Conservation (phyloP, 2,888 invertebrate genomes). For the Thereva nobilitata region DNA sequence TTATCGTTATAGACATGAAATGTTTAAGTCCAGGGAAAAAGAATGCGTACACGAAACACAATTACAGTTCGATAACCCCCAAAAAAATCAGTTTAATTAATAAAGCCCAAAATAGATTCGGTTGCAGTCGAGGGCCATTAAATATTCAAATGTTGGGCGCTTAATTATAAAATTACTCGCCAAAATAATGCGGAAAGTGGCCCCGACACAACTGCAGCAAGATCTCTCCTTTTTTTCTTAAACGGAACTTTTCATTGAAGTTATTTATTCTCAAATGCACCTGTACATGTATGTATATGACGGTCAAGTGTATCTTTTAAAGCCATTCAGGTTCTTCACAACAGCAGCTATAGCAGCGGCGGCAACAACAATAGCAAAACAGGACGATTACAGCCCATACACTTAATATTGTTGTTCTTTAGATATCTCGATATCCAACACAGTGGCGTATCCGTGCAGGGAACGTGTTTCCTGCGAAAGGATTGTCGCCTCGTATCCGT, state of each 20-base stretch:
- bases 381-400: conserved; percentile 21
- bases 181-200: background rate
- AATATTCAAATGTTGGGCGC: conserved; percentile 26
- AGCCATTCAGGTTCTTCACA: background rate
- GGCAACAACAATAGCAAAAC: background rate
- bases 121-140: background rate
- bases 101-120: too few relatives aligned
- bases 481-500: conserved; percentile 36
- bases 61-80: too few relatives aligned
- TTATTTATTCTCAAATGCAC: conserved; percentile 31
- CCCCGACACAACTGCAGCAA: conserved; percentile 13
- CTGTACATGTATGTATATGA: conserved; percentile 3
- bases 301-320: conserved; percentile 29
- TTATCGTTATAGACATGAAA: too few relatives aligned
- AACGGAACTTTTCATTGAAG: conserved; percentile 19
- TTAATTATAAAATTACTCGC: conserved; percentile 31
- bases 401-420: conserved; percentile 32
- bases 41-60: too few relatives aligned
- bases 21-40: too few relatives aligned
- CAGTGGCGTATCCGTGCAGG: background rate
- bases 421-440: conserved; percentile 27
- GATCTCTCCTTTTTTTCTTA: conserved; percentile 12
- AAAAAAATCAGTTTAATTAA: too few relatives aligned
- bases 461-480: conserved; percentile 20
- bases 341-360: background rate